Conservation (phyloP, 1,140 invertebrate genomes). For the Drosophila watanabei region DNA sequence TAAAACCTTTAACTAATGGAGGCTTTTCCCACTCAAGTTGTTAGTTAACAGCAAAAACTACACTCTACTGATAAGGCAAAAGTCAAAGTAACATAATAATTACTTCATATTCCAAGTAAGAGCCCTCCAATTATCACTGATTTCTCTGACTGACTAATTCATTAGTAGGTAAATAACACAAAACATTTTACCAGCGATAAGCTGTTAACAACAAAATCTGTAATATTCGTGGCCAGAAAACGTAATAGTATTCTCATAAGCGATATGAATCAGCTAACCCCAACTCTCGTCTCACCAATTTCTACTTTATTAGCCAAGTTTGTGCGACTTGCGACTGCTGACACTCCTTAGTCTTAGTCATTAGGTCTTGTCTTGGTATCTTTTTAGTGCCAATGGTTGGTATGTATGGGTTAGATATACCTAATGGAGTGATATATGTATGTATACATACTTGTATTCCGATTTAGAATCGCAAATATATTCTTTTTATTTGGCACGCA, state of each 20-base stretch:
- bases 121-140: not conserved
- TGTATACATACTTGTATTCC: slow-evolving; percentile 34
- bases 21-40: not conserved
- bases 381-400: slow-evolving; percentile 3
- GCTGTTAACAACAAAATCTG: slow-evolving; percentile 8
- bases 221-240: slow-evolving; percentile 15
- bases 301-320: slow-evolving; percentile 78
- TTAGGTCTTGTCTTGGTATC: slow-evolving; percentile 55
- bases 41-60: not conserved
- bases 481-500: slow-evolving; percentile 72
- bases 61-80: not conserved
- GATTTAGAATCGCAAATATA: slow-evolving; percentile 49
- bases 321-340: slow-evolving; percentile 32
- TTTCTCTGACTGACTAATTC: slow-evolving; percentile 17
- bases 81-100: not conserved
- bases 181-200: slow-evolving; percentile 1
- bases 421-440: slow-evolving; percentile 23
- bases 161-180: slow-evolving; percentile 16
- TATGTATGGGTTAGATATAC: slow-evolving; percentile 20
- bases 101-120: not conserved
- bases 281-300: slow-evolving; percentile 59
- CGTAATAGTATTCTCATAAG: slow-evolving; percentile 33
- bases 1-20: not conserved
- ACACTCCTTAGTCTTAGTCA: slow-evolving; percentile 83
- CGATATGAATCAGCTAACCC: slow-evolving; percentile 39